Evolutionary conservation across 2,888 invertebrate genomes (phyloP), one percentile per base, ranked within the genome.

Genomic region (Lissocephala sabroskyi): DNA sequence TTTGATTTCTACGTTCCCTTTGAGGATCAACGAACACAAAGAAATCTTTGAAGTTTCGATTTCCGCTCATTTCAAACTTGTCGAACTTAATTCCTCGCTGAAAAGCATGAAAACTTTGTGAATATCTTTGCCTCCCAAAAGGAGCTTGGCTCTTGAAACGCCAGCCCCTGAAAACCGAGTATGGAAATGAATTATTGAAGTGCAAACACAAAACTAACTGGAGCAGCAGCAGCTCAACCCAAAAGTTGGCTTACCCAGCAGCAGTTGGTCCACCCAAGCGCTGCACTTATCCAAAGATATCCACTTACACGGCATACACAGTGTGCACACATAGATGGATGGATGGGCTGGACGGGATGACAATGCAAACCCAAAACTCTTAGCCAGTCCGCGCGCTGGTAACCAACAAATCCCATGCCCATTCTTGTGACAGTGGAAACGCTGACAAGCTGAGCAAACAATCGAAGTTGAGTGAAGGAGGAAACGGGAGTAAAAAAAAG

Each of bases 381-480:
- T 14, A 32, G 9, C 14, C 32, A 32, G 32, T 32, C n/a, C 11
- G 11, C 30, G 41, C 41, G 30, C 41, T 41, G 29, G 41, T 28
- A 29, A 41, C 19, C 18, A 7, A 40, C n/a, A n/a, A n/a, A 41
- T 30, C 23, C 7, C 23, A 7, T 7, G 3, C 7, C 7, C 23
- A 23, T 23, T 23, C 51, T 51, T 52, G 52, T 48, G 65, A 56
- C 65, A 60, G 49, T 58, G 57, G 51, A 53, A 59, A 50, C 60
- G 63, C 60, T 62, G 63, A 60, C 66, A 67, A 65, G 71, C 66
- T 70, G 64, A 49, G 58, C 71, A 67, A 70, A 66, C 66, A 70
- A 63, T 70, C 59, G 64, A 55, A 56, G 65, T 29, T 49, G 42
- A 51, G 46, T 41, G 45, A 42, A 51, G 47, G 23, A 40, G 11